A percentile compares a stretch with the other conserved stretches of the same genome.
Evolutionary conservation across 2,113 vertebrate genomes (phyloP).

Genomic region (Tachuris rubrigastra): DNA sequence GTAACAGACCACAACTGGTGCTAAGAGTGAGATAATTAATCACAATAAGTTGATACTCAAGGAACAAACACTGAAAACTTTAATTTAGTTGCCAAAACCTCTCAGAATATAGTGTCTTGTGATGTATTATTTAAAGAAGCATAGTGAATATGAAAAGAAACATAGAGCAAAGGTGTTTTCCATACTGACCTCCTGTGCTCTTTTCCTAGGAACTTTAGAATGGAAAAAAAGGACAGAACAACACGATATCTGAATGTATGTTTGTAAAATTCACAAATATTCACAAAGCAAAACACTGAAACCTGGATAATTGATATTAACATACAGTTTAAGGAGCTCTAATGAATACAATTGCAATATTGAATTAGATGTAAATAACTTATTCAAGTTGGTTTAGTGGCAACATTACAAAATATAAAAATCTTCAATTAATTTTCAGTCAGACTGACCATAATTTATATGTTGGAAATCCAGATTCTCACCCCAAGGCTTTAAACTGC

Average conservation of each 20-base stretch:
- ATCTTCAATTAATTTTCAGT: slow-evolving; percentile 5
- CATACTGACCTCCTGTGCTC: not conserved
- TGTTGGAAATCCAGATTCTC: not conserved
- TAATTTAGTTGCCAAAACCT: slow-evolving; percentile 14
- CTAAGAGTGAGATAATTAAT: slow-evolving; percentile 10
- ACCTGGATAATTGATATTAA: slow-evolving; percentile 22
- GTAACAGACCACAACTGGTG: slow-evolving; percentile 3
- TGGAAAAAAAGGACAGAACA: not conserved
- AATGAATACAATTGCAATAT: slow-evolving; percentile 14
- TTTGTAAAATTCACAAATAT: slow-evolving; percentile 15
- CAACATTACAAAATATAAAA: not conserved
- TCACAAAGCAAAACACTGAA: slow-evolving; percentile 33
- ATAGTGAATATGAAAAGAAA: not conserved
- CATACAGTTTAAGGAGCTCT: not conserved
- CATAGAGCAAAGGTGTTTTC: not conserved
- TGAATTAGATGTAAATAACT: slow-evolving; percentile 6
- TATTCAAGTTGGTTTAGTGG: not conserved
- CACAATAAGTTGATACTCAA: slow-evolving; percentile 5
- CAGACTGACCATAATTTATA: not conserved
- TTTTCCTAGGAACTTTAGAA: not conserved
- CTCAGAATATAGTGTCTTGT: not conserved
- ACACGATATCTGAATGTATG: not conserved
- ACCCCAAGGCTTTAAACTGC: not conserved
- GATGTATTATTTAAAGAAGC: slow-evolving; percentile 45
- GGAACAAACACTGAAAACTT: slow-evolving; percentile 1